phyloP scores from a whole-genome alignment of 2,797 vertebrate species.

The Falco peregrinus region DNA sequence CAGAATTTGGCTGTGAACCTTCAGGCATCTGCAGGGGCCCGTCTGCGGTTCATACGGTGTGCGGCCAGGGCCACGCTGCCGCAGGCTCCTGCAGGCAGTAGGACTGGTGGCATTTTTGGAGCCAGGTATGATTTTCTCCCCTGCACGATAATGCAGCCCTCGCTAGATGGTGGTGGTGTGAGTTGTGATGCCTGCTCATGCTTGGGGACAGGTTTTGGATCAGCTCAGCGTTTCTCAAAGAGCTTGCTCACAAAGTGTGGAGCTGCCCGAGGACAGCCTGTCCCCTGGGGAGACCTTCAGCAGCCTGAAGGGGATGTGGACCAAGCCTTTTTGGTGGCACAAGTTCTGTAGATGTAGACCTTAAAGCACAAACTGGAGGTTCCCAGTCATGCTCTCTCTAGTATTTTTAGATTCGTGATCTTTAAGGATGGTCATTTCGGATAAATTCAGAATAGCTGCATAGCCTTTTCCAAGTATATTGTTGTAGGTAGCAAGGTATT shows the following conservation, averaged over 20 bases:
- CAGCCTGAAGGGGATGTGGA: neutral
- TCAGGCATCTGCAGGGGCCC: neutral
- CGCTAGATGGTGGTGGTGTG: neutral
- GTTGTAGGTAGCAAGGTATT: neutral
- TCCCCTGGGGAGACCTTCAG: neutral
- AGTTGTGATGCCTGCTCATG: accelerated
- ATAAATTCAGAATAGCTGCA: neutral
- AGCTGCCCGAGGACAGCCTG: neutral
- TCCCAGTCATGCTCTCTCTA: neutral
- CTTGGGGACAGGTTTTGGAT: neutral
- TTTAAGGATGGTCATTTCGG: neutral
- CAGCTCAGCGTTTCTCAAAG: neutral
- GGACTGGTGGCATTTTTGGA: neutral
- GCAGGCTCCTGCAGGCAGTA: no score
- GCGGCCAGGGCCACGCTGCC: neutral
- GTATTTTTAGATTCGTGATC: neutral
- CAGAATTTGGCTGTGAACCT: neutral
- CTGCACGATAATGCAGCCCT: neutral
- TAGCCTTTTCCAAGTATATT: neutral
- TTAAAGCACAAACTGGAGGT: neutral
- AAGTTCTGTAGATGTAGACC: neutral
- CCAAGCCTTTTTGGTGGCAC: neutral
- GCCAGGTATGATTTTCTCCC: neutral
- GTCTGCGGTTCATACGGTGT: accelerated
- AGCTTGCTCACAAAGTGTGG: neutral